Percentiles rank a stretch among this genome's conserved stretches.
These are phyloP conservation scores for Musca vetustissima DNA, from an alignment of 1,140 invertebrate species.

Conservation along the genomic window DNA sequence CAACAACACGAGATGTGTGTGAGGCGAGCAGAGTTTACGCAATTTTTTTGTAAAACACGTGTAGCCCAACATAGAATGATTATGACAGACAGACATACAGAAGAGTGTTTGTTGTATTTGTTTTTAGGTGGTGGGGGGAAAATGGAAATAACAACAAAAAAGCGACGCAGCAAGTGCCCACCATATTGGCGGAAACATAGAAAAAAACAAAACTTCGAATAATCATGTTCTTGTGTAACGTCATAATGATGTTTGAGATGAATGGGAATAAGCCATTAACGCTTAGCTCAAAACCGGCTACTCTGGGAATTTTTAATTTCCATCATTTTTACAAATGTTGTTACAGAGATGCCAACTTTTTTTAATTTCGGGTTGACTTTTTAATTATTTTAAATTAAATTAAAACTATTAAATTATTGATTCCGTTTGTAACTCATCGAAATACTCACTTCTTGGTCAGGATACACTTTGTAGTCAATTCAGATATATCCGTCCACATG, in stretches of 20 bases:
- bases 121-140: background rate
- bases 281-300: background rate
- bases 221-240: no score
- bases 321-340: no score
- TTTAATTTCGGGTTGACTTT: no score
- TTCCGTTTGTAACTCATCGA: no score
- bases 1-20: background rate
- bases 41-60: conserved; percentile 26
- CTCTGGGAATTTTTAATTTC: no score
- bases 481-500: no score
- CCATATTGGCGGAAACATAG: conserved; percentile 4
- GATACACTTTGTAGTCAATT: no score
- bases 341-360: no score
- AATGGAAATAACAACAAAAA: background rate
- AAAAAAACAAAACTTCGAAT: background rate
- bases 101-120: no score
- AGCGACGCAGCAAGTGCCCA: conserved; percentile 17
- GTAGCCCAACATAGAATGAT: conserved; percentile 3
- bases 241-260: background rate
- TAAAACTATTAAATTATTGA: no score
- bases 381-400: no score
- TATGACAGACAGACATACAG: background rate
- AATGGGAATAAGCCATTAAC: background rate
- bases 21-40: conserved; percentile 15
- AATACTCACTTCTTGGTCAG: no score